Percentiles rank a stretch among this genome's conserved stretches.
Conservation (phyloP, 2,888 invertebrate species). For the Drosophila rellima region DNA sequence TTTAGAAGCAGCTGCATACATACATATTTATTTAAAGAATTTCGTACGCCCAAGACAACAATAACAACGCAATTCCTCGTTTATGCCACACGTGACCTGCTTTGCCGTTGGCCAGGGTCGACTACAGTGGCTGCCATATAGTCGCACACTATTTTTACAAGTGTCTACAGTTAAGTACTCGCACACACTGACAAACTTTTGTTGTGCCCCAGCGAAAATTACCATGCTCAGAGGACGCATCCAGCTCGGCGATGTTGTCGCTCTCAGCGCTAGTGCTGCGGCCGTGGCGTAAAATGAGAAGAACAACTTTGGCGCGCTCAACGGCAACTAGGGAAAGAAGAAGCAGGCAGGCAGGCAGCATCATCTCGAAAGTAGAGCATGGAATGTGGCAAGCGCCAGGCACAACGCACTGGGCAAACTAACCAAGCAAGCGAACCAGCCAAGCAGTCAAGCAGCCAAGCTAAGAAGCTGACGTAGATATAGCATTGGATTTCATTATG, state of each 20-base stretch:
- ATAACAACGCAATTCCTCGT: slow-evolving; percentile 65
- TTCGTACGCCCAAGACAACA: slow-evolving; percentile 55
- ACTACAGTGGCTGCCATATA: slow-evolving; percentile 71
- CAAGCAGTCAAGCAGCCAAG: slow-evolving; percentile 38
- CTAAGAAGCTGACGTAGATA: slow-evolving; percentile 73
- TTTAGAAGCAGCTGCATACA: slow-evolving; percentile 33
- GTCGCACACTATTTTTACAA: slow-evolving; percentile 78
- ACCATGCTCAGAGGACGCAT: slow-evolving; percentile 74
- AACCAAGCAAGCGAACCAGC: slow-evolving; percentile 28
- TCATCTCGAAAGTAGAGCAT: slow-evolving; percentile 56
- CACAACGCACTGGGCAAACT: slow-evolving; percentile 42
- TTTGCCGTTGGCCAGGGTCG: slow-evolving; percentile 79
- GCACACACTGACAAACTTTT: slow-evolving; percentile 36
- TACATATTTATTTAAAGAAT: slow-evolving; percentile 74
- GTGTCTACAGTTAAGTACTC: slow-evolving; percentile 75
- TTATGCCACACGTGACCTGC: slow-evolving; percentile 80
- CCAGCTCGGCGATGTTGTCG: slow-evolving; percentile 38
- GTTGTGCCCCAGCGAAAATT: slow-evolving; percentile 72
- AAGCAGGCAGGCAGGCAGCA: slow-evolving; percentile 34
- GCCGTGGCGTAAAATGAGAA: slow-evolving; percentile 71
- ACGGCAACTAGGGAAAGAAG: slow-evolving; percentile 55
- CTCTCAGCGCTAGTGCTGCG: slow-evolving; percentile 57
- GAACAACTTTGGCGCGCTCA: slow-evolving; percentile 69
- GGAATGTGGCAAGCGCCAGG: slow-evolving; percentile 36
- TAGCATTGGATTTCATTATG: slow-evolving; percentile 79